Conservation (phyloP, 2,888 invertebrate species). For the Pachydiplax longipennis region DNA sequence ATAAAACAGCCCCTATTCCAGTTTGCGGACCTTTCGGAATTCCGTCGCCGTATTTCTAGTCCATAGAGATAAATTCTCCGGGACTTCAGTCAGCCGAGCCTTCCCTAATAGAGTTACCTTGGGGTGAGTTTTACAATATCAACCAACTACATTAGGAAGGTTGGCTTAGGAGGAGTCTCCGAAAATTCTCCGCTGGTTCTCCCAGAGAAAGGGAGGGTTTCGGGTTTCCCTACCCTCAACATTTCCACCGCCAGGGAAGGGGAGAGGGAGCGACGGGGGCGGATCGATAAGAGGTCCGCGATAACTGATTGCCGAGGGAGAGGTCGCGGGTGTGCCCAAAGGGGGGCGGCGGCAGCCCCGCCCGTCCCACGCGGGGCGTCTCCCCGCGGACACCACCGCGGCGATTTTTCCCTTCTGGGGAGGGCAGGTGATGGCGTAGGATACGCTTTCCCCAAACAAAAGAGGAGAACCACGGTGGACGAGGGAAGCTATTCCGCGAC, state of each 20-base stretch:
- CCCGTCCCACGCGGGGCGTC: slow-evolving; percentile 2
- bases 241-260: not conserved
- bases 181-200: no score
- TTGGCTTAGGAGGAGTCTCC: no score
- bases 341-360: not conserved
- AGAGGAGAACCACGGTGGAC: not conserved
- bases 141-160: no score
- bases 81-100: no score
- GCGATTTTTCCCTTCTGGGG: slow-evolving; percentile 3
- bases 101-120: no score
- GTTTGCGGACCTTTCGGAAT: no score
- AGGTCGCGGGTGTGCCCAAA: not conserved
- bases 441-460: slow-evolving; percentile 17
- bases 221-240: not conserved
- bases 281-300: slow-evolving; percentile 20
- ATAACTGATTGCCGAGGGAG: slow-evolving; percentile 8
- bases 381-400: slow-evolving; percentile 16
- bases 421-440: not conserved
- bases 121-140: no score
- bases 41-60: no score
- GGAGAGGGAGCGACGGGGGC: not conserved
- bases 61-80: no score
- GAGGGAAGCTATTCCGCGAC: not conserved
- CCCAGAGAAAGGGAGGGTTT: not conserved
- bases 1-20: no score